Evolutionary conservation across 2,113 vertebrate genomes (phyloP), one percentile per base, ranked within the genome.

Genomic region (Gavia stellata): DNA sequence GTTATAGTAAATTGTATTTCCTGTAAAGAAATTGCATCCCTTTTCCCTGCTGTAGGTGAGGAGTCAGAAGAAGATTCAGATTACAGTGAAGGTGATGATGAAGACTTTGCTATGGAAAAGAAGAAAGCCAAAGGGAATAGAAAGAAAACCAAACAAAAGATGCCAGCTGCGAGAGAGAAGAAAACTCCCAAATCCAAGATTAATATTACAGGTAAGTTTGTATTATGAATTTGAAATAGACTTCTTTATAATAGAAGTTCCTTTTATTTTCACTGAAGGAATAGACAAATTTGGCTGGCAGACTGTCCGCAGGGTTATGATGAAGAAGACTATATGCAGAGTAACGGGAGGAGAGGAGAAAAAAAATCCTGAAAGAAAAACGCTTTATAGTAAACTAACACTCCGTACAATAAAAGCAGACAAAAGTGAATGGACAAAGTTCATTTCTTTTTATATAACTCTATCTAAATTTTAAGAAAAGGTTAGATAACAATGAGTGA

Each of bases 61-160:
- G 98, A 97, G 67, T 98, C 98, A 52, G 98, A 98, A 74, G 97
- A 96, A 28, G 97, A 98, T 36, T 97, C 98, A 31, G 97, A 98
- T 90, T 98, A 97, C 85, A 98, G 97, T 83, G 96, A 97, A 59
- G 98, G 97, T 66, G 96, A 98, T n/a, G 98, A 98, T 29, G 98
- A 99, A 92, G 96, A 97, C 67, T 99, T 98, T 93, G 97, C 95
- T 70, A 5, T 90, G 55, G 92, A 82, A 68, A 98, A 96, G 87
- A 95, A 84, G 63, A 96, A 96, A 95, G 58, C 17, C 42, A 97
- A 92, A 94, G 91, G 91, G 93, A 40, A 97, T 95, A 83, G 95
- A 80, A 95, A 97, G 88, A 88, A 86, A 86, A 73, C 55, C 50
- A 95, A 81, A 58, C 67, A 47, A 44, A 97, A 97, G 87, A 38